Conservation (phyloP, 2,797 vertebrate species). For the Limnodromus scolopaceus region DNA sequence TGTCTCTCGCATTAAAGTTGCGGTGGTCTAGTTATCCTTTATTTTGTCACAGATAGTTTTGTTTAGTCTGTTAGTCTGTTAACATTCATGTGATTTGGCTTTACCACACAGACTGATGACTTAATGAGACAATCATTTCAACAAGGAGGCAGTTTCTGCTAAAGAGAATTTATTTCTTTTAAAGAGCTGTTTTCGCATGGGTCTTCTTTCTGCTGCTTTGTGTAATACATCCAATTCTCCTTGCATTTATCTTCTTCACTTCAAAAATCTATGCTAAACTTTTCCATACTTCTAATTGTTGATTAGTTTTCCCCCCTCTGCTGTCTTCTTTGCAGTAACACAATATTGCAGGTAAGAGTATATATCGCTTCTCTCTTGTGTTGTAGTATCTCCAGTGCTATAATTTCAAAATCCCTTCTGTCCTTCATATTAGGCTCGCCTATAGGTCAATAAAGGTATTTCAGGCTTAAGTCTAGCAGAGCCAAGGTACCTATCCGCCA, state of each 20-base stretch:
- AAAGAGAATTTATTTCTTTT: slow-evolving; percentile 1
- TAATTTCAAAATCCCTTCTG: neutral
- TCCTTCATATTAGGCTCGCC: neutral
- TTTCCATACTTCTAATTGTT: neutral
- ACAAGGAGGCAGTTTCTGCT: neutral
- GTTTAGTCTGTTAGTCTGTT: slow-evolving; percentile 56
- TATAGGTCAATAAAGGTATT: neutral
- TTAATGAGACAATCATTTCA: slow-evolving; percentile 46
- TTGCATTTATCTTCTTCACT: neutral
- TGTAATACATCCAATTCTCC: neutral
- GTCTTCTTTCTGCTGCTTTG: neutral
- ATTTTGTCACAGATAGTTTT: slow-evolving; percentile 54
- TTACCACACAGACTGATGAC: neutral
- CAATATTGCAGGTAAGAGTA: neutral
- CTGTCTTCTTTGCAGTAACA: neutral
- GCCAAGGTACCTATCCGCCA: neutral
- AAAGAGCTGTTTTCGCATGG: neutral
- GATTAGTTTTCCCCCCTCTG: neutral
- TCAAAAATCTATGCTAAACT: neutral
- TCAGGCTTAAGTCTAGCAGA: neutral
- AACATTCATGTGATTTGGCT: slow-evolving; percentile 42
- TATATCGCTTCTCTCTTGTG: neutral
- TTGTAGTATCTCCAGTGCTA: neutral
- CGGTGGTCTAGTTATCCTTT: neutral
- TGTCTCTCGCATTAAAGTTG: neutral